phyloP scores from a whole-genome alignment of 2,888 invertebrate species.

The Leptopterna dolabrata region DNA sequence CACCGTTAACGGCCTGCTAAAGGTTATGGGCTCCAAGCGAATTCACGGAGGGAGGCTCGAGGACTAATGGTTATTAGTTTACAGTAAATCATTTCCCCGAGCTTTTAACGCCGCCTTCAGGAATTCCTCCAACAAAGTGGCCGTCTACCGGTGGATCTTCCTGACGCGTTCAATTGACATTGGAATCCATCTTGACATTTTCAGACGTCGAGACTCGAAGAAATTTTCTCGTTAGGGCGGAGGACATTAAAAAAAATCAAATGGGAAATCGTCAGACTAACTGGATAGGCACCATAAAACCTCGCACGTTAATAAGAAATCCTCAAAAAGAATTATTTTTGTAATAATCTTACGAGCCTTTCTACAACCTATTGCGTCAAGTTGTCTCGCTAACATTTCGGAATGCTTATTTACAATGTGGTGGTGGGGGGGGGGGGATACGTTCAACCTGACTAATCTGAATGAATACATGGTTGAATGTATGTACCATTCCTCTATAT shows the following conservation, averaged over 20 bases:
- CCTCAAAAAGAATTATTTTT: neutral
- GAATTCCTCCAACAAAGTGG: neutral
- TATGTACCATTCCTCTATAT: too few species aligned
- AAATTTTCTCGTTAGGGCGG: neutral
- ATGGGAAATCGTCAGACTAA: neutral
- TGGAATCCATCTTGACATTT: slow-evolving; percentile 9
- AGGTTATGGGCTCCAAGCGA: slow-evolving; percentile 1
- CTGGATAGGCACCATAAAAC: neutral
- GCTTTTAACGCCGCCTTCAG: neutral
- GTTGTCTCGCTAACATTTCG: too few species aligned
- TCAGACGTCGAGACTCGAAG: neutral
- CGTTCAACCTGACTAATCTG: too few species aligned
- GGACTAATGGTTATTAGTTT: slow-evolving; percentile 16
- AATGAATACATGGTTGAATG: too few species aligned
- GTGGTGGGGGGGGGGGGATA: too few species aligned
- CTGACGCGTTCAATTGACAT: neutral
- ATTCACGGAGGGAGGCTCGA: neutral
- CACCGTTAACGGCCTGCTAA: slow-evolving; percentile 24
- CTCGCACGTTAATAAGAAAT: neutral
- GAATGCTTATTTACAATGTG: too few species aligned
- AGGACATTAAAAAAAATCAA: neutral
- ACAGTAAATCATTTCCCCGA: slow-evolving; percentile 11
- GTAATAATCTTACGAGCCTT: neutral
- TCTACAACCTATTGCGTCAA: too few species aligned
- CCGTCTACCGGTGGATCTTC: neutral